Base-by-base conservation (phyloP, 2,888 invertebrate genomes). In the Unio delphinus region DNA sequence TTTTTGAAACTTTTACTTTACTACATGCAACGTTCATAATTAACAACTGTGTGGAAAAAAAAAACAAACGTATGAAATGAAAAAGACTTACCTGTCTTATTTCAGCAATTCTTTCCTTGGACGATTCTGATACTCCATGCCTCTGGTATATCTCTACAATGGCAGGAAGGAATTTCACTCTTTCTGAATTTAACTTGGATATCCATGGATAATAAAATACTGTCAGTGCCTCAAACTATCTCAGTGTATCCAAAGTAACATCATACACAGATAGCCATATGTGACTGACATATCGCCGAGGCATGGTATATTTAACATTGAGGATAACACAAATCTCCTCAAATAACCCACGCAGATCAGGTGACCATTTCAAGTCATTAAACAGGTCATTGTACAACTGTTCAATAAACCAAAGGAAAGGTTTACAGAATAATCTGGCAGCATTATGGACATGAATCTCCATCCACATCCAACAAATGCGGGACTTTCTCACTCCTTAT, bases 381-480 rank as follows among this genome's bases (percentile, higher is more conserved):
- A 71, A 70, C 4, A 83, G 20, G 54, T 78, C 79, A 61, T 55
- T 68, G 30, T 75, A 66, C n/a, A 81, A 61, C 17, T 26, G 23
- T 67, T 81, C 82, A 15, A 79, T 45, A 1, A 67, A 66, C 7
- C 74, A 26, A 4, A 70, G 64, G 60, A 81, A 83, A 0, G 70
- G 78, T 18, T 69, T 64, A 58, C 80, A 75, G 58, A 81, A 81
- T n/a, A 59, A 30, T 61, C 81, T 81, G 1, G 79, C 70, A 23
- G 81, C 79, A 72, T 78, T 83, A 59, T 84, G 82, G 0, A 72
- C 69, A 64, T 3, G 73, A 64, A 65, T 83, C 80, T 18, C 80
- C 83, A 70, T 83, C 81, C 23, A 83, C 75, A 64, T 81, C 79
- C 15, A 83, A 61, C 3, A 83, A 60, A 63, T 83, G 83, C 3